A percentile compares a stretch with the other conserved stretches of the same genome.
Evolutionary conservation across 2,888 invertebrate species (phyloP).

Genomic region (Venusia cambrica): DNA sequence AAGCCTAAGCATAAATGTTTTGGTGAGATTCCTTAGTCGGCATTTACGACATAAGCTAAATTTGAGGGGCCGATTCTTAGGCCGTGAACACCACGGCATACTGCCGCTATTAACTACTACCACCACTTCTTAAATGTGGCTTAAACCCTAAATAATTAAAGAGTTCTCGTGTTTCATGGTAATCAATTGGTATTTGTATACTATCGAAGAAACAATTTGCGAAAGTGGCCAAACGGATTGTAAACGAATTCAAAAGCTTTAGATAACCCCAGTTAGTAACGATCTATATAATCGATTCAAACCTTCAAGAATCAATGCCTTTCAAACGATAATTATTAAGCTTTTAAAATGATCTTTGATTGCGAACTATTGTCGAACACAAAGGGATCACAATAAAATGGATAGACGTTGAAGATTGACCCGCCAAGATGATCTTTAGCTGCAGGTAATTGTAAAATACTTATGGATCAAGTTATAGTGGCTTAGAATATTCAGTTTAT

Average conservation of each 20-base stretch:
- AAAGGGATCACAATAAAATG: constrained; percentile 11
- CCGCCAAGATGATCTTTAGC: constrained; percentile 5
- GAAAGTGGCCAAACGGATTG: too few relatives aligned
- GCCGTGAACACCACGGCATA: too few relatives aligned
- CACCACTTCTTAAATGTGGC: too few relatives aligned
- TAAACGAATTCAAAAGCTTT: constrained; percentile 4
- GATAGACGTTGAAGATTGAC: constrained; percentile 4
- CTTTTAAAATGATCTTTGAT: constrained; percentile 32
- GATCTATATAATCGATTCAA: constrained; percentile 33
- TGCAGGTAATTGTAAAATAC: constrained; percentile 15
- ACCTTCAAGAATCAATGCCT: constrained; percentile 30
- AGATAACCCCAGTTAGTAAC: constrained; percentile 3
- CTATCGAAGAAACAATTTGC: too few relatives aligned
- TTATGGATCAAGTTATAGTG: constrained; percentile 36
- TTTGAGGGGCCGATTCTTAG: too few relatives aligned
- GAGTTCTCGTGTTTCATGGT: too few relatives aligned
- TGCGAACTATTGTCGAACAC: constrained; percentile 20
- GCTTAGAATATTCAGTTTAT: constrained; percentile 47
- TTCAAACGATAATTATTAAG: constrained; percentile 29
- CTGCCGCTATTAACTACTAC: too few relatives aligned
- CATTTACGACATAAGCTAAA: too few relatives aligned
- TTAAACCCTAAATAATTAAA: too few relatives aligned
- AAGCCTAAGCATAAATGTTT: too few relatives aligned
- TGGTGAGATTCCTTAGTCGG: too few relatives aligned
- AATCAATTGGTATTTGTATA: too few relatives aligned